Conservation (phyloP, 2,888 invertebrate species). For the Muscina levida region DNA sequence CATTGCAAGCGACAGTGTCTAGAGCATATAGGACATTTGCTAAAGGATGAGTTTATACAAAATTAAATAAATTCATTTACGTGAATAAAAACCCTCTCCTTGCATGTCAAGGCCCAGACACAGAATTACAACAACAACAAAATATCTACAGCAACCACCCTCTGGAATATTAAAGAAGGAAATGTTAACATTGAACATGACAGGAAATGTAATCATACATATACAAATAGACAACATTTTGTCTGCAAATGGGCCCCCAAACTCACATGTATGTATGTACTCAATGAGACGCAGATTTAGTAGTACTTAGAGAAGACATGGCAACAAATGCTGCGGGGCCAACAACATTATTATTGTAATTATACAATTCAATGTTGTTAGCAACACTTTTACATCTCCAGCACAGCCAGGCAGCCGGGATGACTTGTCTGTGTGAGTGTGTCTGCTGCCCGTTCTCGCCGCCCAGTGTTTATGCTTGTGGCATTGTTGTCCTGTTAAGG, state of each 20-base stretch:
- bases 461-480: conserved; percentile 18
- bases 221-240: conserved; percentile 21
- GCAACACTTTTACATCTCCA: conserved; percentile 59
- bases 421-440: background rate
- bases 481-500: conserved; percentile 62
- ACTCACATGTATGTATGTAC: background rate
- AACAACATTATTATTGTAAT: conserved; percentile 65
- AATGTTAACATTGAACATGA: conserved; percentile 40
- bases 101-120: conserved; percentile 20
- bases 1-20: background rate
- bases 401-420: conserved; percentile 37
- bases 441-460: conserved; percentile 20
- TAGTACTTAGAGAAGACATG: conserved; percentile 37
- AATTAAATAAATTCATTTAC: conserved; percentile 48
- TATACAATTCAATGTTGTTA: conserved; percentile 66
- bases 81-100: background rate
- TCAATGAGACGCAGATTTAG: background rate
- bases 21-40: conserved; percentile 26
- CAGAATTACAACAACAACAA: background rate
- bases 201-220: conserved; percentile 47
- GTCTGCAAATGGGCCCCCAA: background rate
- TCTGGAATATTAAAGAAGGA: conserved; percentile 24
- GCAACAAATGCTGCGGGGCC: conserved; percentile 62
- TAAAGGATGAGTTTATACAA: conserved; percentile 7
- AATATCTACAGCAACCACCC: background rate